phyloP scores from a whole-genome alignment of 2,888 invertebrate genomes.

The Oxyteleia sp. region DNA sequence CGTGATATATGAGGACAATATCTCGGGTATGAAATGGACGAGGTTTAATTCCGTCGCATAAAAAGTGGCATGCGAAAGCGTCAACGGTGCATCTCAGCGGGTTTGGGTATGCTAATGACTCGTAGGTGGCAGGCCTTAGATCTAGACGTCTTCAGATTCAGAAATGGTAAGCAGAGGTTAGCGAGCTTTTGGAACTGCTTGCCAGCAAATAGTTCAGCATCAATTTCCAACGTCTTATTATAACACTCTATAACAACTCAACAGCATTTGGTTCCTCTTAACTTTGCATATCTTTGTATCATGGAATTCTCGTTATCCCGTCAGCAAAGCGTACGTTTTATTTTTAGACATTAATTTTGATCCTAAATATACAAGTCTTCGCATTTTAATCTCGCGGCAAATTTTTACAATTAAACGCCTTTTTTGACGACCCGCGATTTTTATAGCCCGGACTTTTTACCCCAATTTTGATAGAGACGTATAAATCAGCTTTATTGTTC shows the following conservation, averaged over 20 bases:
- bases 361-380: slow-evolving; percentile 52
- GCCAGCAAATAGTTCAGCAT: slow-evolving; percentile 87
- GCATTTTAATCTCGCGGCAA: slow-evolving; percentile 24
- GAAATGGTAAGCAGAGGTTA: slow-evolving; percentile 72
- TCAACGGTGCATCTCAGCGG: slow-evolving; percentile 64
- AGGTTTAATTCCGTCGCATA: slow-evolving; percentile 67
- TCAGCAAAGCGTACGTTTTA: slow-evolving; percentile 53
- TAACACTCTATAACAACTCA: slow-evolving; percentile 87
- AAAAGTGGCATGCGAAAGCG: slow-evolving; percentile 66
- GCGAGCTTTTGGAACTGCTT: slow-evolving; percentile 82
- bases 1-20: slow-evolving; percentile 48
- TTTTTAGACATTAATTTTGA: slow-evolving; percentile 66
- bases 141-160: slow-evolving; percentile 82
- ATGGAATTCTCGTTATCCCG: slow-evolving; percentile 72
- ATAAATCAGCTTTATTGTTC: slow-evolving; percentile 73
- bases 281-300: slow-evolving; percentile 71
- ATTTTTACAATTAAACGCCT: slow-evolving; percentile 54
- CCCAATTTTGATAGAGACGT: slow-evolving; percentile 67
- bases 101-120: slow-evolving; percentile 85
- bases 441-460: slow-evolving; percentile 48
- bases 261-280: slow-evolving; percentile 77
- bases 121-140: slow-evolving; percentile 86
- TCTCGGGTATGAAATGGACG: slow-evolving; percentile 45
- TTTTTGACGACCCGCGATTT: slow-evolving; percentile 21
- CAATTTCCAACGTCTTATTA: slow-evolving; percentile 88